Conservation (phyloP, 2,113 vertebrate genomes). For the Lonchura striata region DNA sequence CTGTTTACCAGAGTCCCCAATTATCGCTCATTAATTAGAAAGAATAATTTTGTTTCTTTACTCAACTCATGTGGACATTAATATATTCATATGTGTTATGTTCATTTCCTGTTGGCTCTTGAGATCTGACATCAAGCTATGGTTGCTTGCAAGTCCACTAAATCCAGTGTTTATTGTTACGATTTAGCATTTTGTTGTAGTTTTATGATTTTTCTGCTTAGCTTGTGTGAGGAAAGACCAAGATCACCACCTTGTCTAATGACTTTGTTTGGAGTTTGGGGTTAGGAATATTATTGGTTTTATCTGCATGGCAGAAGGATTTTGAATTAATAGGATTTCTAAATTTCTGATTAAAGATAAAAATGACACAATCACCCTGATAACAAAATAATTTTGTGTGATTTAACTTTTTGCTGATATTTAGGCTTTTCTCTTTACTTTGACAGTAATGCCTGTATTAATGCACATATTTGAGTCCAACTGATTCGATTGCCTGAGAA, state of each 20-base stretch:
- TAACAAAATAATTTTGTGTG: neutral
- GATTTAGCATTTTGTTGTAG: neutral
- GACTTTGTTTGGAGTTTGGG: neutral
- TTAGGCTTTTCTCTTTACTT: neutral
- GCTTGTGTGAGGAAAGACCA: neutral
- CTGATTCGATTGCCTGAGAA: neutral
- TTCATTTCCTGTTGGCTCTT: neutral
- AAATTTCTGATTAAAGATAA: neutral
- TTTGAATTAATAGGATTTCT: neutral
- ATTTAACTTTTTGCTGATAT: neutral
- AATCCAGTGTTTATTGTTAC: neutral
- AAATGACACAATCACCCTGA: neutral
- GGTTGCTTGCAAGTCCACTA: neutral
- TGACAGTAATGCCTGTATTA: neutral
- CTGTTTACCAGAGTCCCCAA: neutral
- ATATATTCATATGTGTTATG: rapidly evolving
- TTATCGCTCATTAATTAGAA: neutral
- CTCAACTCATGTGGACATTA: neutral
- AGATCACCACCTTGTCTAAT: neutral
- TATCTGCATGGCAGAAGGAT: neutral
- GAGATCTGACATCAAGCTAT: neutral
- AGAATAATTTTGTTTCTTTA: neutral
- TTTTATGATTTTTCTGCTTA: neutral
- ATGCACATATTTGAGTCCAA: neutral
- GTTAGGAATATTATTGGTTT: neutral